Conservation (phyloP, 2,888 invertebrate species). For the Lasioglossum calceatum region DNA sequence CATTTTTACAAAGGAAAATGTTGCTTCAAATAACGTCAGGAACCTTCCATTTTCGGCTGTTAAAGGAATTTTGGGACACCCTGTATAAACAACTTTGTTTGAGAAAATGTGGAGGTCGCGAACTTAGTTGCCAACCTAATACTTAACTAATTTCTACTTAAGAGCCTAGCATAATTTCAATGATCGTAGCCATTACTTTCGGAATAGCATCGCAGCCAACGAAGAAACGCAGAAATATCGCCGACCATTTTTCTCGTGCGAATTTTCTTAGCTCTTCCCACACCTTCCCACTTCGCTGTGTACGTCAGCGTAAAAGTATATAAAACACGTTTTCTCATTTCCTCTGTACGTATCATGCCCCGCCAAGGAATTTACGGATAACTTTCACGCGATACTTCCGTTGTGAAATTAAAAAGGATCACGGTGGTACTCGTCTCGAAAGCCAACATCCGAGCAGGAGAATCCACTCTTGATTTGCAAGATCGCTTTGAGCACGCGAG, state of each 20-base stretch:
- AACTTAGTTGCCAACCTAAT: no score
- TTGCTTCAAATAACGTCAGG: no score
- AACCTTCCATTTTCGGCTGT: no score
- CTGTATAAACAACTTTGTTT: no score
- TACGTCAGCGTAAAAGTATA: not conserved
- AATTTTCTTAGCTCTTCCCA: not conserved
- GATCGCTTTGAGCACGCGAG: slow-evolving; percentile 54
- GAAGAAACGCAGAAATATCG: not conserved
- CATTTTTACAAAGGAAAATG: no score
- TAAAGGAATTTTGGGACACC: no score
- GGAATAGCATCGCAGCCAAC: not conserved
- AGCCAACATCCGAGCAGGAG: slow-evolving; percentile 30
- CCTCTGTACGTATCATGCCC: not conserved
- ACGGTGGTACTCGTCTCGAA: slow-evolving; percentile 14
- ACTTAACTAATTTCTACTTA: no score
- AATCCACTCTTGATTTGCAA: slow-evolving; percentile 54
- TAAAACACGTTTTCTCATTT: not conserved
- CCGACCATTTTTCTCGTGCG: not conserved
- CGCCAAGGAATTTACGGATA: not conserved
- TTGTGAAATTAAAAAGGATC: slow-evolving; percentile 40
- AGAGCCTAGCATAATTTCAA: not conserved
- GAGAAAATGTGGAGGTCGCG: no score
- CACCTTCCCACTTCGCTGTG: not conserved
- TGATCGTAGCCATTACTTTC: not conserved
- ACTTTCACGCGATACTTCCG: slow-evolving; percentile 22